A percentile compares a stretch with the other conserved stretches of the same genome.
phyloP scores from a whole-genome alignment of 2,113 vertebrate species.

The Steatornis caripensis region DNA sequence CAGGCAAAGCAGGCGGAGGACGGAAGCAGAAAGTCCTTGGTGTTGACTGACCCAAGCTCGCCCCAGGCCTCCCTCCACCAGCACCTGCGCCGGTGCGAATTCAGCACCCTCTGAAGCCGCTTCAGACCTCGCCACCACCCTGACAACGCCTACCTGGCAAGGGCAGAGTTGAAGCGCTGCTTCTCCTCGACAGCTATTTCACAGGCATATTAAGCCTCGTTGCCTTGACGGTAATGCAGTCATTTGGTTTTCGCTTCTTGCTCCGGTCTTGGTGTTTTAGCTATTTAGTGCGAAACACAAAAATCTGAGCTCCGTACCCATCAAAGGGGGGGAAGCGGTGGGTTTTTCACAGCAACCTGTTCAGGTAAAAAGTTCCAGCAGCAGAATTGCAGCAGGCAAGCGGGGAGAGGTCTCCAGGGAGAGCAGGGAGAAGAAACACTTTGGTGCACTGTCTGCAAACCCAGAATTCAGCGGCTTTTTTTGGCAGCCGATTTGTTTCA shows the following conservation, averaged over 20 bases:
- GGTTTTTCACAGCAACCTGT: constrained; percentile 21
- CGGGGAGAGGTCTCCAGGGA: constrained; percentile 45
- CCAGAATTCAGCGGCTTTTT: constrained; percentile 61
- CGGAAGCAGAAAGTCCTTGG: constrained; percentile 47
- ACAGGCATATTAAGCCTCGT: constrained; percentile 33
- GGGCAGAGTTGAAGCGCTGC: background rate
- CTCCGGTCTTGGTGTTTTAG: background rate
- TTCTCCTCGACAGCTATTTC: constrained; percentile 31
- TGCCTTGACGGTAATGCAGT: constrained; percentile 1
- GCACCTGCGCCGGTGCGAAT: background rate
- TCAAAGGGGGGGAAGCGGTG: background rate
- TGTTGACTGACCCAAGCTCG: constrained; percentile 63
- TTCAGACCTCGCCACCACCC: background rate
- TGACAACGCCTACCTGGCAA: constrained; percentile 38
- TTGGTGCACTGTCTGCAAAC: constrained; percentile 59
- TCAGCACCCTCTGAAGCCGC: background rate
- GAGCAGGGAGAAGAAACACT: constrained; percentile 44
- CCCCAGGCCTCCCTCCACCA: constrained; percentile 35
- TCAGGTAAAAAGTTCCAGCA: constrained; percentile 55
- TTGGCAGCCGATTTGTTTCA: constrained; percentile 68
- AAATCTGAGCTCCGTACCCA: background rate
- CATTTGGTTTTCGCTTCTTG: background rate
- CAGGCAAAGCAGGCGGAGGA: constrained; percentile 43
- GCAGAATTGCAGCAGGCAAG: constrained; percentile 53
- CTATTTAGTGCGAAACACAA: background rate